These are phyloP conservation scores for Acanthosepion pharaonis DNA, from an alignment of 2,888 invertebrate genomes.

Conservation along the genomic window DNA sequence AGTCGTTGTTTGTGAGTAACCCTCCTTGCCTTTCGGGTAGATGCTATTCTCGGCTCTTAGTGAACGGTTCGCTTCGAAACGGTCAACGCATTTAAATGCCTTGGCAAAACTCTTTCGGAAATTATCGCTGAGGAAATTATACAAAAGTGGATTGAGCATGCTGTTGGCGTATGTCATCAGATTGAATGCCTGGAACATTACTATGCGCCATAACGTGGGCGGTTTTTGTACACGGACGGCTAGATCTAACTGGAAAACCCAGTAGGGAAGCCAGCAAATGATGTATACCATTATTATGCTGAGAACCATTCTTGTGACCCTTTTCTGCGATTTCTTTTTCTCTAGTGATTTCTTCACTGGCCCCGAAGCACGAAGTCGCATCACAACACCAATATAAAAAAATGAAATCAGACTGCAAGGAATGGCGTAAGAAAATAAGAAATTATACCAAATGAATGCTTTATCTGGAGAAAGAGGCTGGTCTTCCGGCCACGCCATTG, in stretches of 20 bases:
- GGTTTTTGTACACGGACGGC: constrained; percentile 56
- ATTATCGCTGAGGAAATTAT: constrained; percentile 73
- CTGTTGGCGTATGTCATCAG: constrained; percentile 72
- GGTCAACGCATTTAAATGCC: constrained; percentile 70
- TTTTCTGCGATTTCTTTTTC: constrained; percentile 68
- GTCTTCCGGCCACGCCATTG: constrained; percentile 68
- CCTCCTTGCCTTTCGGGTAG: constrained; percentile 58
- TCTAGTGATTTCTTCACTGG: constrained; percentile 71
- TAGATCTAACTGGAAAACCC: constrained; percentile 70
- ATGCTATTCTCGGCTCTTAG: constrained; percentile 64
- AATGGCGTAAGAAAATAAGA: constrained; percentile 70
- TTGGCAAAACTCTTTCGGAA: constrained; percentile 73
- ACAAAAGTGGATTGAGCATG: constrained; percentile 73
- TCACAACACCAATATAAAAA: constrained; percentile 72
- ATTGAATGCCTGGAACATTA: constrained; percentile 69
- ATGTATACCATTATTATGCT: constrained; percentile 72
- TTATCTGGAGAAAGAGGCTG: constrained; percentile 68
- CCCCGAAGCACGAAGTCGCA: constrained; percentile 70
- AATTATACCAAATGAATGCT: constrained; percentile 73
- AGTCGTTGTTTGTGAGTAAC: constrained; percentile 34
- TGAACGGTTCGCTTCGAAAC: constrained; percentile 61
- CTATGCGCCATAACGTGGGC: constrained; percentile 57
- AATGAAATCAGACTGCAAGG: constrained; percentile 71
- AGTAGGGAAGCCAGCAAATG: constrained; percentile 73
- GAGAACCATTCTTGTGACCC: constrained; percentile 72